Evolutionary conservation across 2,797 vertebrate genomes (phyloP), one percentile per base, ranked within the genome.

Genomic region (Nannoperca obscura): DNA sequence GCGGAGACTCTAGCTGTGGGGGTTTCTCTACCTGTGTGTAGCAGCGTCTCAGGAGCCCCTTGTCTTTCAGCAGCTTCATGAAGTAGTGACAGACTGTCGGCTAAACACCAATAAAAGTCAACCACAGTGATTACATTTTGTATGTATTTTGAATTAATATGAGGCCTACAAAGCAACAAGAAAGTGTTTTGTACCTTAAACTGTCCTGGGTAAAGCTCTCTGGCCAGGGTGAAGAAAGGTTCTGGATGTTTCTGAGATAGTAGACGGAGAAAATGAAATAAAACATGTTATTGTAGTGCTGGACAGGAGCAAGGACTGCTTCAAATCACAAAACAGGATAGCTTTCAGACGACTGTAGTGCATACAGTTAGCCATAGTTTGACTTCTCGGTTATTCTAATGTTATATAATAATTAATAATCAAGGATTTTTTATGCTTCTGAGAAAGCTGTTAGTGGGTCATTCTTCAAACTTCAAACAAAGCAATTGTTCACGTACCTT

Each of bases 81-180:
- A 98, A 97, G 90, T 98, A 98, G 92, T 98, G 97, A 76, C 96
- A 97, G 55, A 96, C 71, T 4, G 97, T 98, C 0, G 97, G 97
- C 97, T 98, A 60, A 44, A 83, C 11, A 55, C 9, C 32, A 30
- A 34, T 4, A 81, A 40, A 60, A 59, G 62, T 57, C 15, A 52
- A 78, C 3, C 20, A 76, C 5, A 34, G 27, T 19, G 0, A 67
- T 17, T 60, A 27, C 11, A 52, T 42, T 76, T 75, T 32, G 5
- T 46, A 49, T 1, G n/a, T n/a, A n/a, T n/a, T n/a, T n/a, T n/a
- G n/a, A 20, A 22, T 24, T 0, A 42, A n/a, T 19, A 47, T 24
- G 30, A 69, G 9, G 47, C 19, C n/a, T 38, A 27, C 19, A 30
- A 27, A 32, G 38, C 12, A 49, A 46, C 12, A 54, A 22, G 40